Base-by-base conservation (phyloP, 2,888 invertebrate species). In the Toxonevra muliebris region DNA sequence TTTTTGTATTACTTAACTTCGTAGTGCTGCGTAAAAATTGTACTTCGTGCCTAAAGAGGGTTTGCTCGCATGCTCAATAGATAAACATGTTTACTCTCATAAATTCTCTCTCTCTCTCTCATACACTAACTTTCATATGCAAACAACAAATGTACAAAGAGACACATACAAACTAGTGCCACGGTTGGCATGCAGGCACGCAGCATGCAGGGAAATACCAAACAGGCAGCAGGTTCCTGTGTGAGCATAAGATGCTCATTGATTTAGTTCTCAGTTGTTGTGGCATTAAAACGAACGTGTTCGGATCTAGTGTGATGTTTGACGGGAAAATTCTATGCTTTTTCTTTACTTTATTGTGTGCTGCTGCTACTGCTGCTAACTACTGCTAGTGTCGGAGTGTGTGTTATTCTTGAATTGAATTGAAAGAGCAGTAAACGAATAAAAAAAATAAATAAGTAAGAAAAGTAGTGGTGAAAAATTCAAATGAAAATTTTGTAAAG, bases 201-300 rank as follows among this genome's bases (percentile, higher is more conserved):
- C 62, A 15, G 50, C 40, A 45, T 30, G 55, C n/a, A 45, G 45
- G 43, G 64, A 59, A 48, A 2, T 17, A 42, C 40, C 40, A 53
- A 48, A 53, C 61, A 61, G 50, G 42, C 61, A 68, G 57, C 67
- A 74, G 77, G 77, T 77, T 77, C 76, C 76, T 76, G 74, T 72
- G 69, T 72, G 69, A 71, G 73, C 71, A 71, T 72, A 73, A 76
- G 76, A 73, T 76, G 74, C 74, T 73, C 74, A 69, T 67, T 74
- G 78, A 79, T 83, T 83, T 77, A 83, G 83, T 82, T 80, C 83
- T 83, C 82, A 83, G 78, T 83, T 83, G 82, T 82, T 80, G 80
- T 83, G 82, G 81, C 81, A 77, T 74, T 75, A 74, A 77, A 78
- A 77, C 79, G 76, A 77, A 82, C 83, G 82, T 82, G 76, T 77